Conservation (phyloP, 2,113 vertebrate species). For the Bombycilla garrulus region DNA sequence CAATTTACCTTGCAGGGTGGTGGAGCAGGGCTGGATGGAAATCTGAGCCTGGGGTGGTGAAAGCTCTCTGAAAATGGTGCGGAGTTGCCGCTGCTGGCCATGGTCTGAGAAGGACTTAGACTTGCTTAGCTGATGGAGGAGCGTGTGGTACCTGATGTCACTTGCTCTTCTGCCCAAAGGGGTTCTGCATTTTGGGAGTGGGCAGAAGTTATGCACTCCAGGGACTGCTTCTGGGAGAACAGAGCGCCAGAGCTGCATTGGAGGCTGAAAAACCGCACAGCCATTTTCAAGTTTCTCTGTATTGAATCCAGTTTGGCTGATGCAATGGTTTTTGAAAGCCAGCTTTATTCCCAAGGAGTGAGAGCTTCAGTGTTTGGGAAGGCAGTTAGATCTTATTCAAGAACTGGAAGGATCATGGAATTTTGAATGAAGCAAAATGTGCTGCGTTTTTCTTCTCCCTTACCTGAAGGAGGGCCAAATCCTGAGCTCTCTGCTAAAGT, state of each 20-base stretch:
- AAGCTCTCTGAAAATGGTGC: background rate
- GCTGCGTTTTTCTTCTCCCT: background rate
- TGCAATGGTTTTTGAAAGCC: background rate
- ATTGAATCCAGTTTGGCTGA: background rate
- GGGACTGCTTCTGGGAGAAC: background rate
- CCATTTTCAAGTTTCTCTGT: background rate
- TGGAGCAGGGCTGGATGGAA: background rate
- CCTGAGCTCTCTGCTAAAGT: background rate
- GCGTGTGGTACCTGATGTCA: background rate
- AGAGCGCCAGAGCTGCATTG: background rate
- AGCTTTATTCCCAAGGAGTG: background rate
- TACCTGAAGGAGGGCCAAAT: background rate
- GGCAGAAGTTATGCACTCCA: fast-evolving
- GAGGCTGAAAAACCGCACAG: background rate
- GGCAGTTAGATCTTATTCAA: background rate
- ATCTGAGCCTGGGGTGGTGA: background rate
- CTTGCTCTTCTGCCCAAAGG: background rate
- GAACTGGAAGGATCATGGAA: background rate
- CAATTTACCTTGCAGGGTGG: background rate
- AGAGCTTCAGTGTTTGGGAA: background rate
- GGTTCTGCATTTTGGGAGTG: background rate
- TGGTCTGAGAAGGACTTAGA: background rate
- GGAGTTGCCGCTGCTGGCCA: background rate
- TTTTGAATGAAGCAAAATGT: background rate
- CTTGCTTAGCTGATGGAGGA: background rate